Evolutionary conservation across 2,797 vertebrate genomes (phyloP), one percentile per base, ranked within the genome.

Genomic region (Philypnodon macrostomus): DNA sequence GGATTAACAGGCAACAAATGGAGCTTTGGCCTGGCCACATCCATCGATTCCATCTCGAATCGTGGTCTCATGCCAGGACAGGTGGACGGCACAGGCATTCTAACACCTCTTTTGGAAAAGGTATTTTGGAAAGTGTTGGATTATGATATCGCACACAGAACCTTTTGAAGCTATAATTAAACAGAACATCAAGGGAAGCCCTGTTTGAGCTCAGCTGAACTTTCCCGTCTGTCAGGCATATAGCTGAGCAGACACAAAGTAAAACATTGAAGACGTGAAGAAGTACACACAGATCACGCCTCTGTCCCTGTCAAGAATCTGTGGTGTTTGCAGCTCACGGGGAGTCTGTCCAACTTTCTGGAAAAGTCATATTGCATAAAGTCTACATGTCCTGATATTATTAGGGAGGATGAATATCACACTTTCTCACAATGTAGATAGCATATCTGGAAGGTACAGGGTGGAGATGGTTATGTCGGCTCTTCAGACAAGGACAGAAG

Each of bases 1-100:
- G 85, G 87, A 90, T 90, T 89, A 89, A 76, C 8, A 36, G 24
- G 67, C 57, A 73, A 71, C 75, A 80, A 80, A 80, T 48, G 64
- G 53, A 53, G 49, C 66, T 44, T 46, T 4, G 30, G 30, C 45
- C 55, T 8, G 17, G 52, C 57, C 19, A 58, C 21, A 3, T n/a
- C 26, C 49, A 55, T 57, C 57, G n/a, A n/a, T n/a, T n/a, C 48
- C 44, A 38, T 53, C n/a, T 58, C 55, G 54, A 44, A 40, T 10
- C 10, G 42, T 3, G 1, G 56, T 67, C 42, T 11, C 32, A 34
- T 69, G 58, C 58, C 54, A 57, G 58, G 47, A 49, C 56, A 77
- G 67, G 70, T 79, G 71, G 65, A 51, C 31, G 33, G 44, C 39
- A 13, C 34, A 46, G 48, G 40, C 18, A 35, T 18, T 44, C 26